These are phyloP conservation scores for Callipepla californica DNA, from an alignment of 2,113 vertebrate genomes.

Conservation along the genomic window DNA sequence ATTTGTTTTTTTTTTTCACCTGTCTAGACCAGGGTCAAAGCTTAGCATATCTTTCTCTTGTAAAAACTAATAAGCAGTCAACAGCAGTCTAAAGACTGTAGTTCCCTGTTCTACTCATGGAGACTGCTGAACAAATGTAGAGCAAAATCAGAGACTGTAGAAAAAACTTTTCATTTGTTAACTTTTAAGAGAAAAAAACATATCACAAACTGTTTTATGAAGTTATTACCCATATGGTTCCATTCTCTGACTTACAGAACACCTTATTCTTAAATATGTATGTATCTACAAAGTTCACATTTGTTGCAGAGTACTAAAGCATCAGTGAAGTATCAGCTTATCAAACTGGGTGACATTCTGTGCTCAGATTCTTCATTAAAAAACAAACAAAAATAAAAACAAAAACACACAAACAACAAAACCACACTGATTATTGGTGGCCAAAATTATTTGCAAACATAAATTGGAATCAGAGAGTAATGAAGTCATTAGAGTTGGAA, in stretches of 20 bases:
- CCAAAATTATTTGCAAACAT: background rate
- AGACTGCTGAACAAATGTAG: no score
- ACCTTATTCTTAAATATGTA: background rate
- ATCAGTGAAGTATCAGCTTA: background rate
- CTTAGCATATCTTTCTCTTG: no score
- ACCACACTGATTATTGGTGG: rapidly evolving
- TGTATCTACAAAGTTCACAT: background rate
- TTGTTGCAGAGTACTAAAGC: background rate
- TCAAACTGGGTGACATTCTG: background rate
- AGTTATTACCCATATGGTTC: conserved; percentile 34
- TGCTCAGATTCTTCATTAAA: background rate
- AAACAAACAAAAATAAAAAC: no score
- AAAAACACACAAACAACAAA: background rate
- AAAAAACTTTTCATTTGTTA: background rate
- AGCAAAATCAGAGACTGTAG: background rate
- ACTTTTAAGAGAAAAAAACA: background rate
- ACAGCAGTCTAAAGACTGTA: no score
- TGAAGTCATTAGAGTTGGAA: no score
- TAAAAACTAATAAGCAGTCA: no score
- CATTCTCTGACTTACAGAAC: background rate
- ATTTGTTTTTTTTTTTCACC: no score
- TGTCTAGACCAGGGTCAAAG: no score
- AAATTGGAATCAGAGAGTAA: no score
- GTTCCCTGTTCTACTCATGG: no score
- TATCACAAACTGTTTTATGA: background rate